Base-by-base conservation (phyloP, 2,888 invertebrate species). In the Caenorhabditis panamensis region DNA sequence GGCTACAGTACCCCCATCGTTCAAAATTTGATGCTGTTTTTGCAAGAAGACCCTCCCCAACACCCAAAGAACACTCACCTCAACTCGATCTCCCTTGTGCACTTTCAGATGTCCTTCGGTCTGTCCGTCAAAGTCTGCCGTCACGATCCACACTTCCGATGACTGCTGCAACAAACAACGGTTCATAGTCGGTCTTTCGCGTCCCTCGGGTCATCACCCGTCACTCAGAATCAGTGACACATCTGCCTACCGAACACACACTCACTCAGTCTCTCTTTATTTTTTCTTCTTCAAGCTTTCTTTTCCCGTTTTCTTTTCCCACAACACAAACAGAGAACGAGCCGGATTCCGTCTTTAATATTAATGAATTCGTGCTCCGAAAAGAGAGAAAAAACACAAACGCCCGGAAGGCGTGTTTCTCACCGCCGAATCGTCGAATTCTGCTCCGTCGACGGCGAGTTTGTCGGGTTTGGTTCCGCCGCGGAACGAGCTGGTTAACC, bases 91-190 rank as follows among this genome's bases (percentile, higher is more conserved):
- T 37, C 85, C 85, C 41, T 77, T 78, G n/a, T 61, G 56, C 16
- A 85, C 85, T 51, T 78, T 79, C 64, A 85, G 64, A 62, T 85
- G 85, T 26, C 84, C 84, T 22, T 81, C 81, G 11, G 75, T 61
- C 20, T 66, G 44, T 41, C 77, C 81, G 24, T 85, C 77, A 73
- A 80, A 85, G 61, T 85, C 85, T 8, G 76, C 68, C n/a, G 79
- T 62, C 47, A 85, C 84, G 26, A 81, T 75, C 84, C 84, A 85
- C 44, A 81, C 82, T 73, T 85, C 85, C 16, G 82, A 64, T 4
- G 78, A 79, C 24, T 82, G 80, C 85, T 85, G 84, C 58, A 85
- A 83, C 41, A 63, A 72, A 53, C 20, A 58, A 58, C n/a, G 18
- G 28, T 67, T 67, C 53, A n/a, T 24, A 18, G 18, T 41, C 9